phyloP scores from a whole-genome alignment of 2,113 vertebrate species.

The Charadrius vociferus region DNA sequence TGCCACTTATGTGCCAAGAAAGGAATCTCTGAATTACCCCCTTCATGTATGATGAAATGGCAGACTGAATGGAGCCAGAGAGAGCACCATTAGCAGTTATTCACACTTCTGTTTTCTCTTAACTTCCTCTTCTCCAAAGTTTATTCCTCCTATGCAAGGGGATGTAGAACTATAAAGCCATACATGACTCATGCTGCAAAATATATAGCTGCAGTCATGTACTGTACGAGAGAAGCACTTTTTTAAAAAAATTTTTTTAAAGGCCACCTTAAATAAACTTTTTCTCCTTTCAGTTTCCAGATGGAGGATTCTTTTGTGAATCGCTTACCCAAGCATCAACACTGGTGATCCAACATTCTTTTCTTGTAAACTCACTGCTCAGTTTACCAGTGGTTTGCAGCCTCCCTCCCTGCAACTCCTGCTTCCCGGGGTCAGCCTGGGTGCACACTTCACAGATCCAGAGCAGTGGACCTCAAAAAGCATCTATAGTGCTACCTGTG shows the following conservation, averaged over 20 bases:
- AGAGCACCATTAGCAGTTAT: constrained; percentile 78
- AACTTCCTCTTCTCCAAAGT: constrained; percentile 76
- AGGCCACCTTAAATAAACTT: constrained; percentile 51
- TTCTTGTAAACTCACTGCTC: constrained; percentile 46
- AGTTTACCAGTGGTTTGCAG: constrained; percentile 50
- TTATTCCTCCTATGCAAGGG: constrained; percentile 70
- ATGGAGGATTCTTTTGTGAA: constrained; percentile 56
- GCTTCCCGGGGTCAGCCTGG: constrained; percentile 10
- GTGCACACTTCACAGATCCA: neutral
- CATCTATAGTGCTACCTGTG: neutral
- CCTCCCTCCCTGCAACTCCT: constrained; percentile 24
- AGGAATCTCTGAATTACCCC: constrained; percentile 78
- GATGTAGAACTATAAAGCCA: constrained; percentile 75
- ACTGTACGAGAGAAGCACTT: constrained; percentile 9
- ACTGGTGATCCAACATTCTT: constrained; percentile 49
- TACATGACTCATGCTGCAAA: constrained; percentile 76
- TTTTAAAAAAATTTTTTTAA: neutral
- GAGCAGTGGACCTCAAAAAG: neutral
- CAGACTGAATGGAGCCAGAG: constrained; percentile 80
- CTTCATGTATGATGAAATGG: constrained; percentile 78
- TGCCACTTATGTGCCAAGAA: constrained; percentile 84
- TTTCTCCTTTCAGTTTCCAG: constrained; percentile 44
- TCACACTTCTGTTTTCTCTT: constrained; percentile 86
- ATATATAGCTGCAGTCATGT: constrained; percentile 56
- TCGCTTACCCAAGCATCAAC: constrained; percentile 26